Percentiles rank a stretch among this genome's conserved stretches.
These are phyloP conservation scores for Hydrolagus colliei DNA, from an alignment of 2,797 vertebrate genomes.

Conservation along the genomic window DNA sequence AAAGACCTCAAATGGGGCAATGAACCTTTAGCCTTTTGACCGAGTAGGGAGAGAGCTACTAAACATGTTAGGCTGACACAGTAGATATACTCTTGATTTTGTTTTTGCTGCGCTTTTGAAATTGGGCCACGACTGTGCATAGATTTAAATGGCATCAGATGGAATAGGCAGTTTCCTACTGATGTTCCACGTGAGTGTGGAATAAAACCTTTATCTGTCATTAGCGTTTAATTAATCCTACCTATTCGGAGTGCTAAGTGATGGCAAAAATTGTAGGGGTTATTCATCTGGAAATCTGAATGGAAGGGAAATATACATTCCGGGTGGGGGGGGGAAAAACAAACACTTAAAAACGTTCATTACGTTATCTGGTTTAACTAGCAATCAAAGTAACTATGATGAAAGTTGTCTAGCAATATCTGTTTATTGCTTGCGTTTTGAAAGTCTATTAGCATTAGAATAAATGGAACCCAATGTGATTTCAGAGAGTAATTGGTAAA, in stretches of 20 bases:
- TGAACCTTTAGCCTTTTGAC: no score
- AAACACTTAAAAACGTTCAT: constrained; percentile 1
- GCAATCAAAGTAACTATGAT: not conserved
- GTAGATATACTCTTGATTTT: not conserved
- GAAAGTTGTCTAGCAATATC: not conserved
- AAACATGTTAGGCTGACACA: not conserved
- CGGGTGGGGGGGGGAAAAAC: not conserved
- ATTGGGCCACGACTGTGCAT: not conserved
- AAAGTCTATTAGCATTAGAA: not conserved
- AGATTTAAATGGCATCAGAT: not conserved
- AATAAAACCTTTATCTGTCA: not conserved
- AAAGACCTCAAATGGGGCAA: no score
- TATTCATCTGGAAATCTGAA: not conserved
- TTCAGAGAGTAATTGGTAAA: not conserved
- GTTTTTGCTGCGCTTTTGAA: not conserved
- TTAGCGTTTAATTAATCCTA: constrained; percentile 22
- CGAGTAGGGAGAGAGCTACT: no score
- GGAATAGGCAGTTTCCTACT: not conserved
- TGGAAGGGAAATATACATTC: no score
- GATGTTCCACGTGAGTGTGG: not conserved
- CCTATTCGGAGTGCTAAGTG: constrained; percentile 1
- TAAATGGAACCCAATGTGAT: not conserved
- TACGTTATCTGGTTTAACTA: not conserved
- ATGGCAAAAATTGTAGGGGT: not conserved
- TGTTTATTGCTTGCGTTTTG: not conserved